Conservation (phyloP, 2,888 invertebrate species). For the Meiosimyza platycephala region DNA sequence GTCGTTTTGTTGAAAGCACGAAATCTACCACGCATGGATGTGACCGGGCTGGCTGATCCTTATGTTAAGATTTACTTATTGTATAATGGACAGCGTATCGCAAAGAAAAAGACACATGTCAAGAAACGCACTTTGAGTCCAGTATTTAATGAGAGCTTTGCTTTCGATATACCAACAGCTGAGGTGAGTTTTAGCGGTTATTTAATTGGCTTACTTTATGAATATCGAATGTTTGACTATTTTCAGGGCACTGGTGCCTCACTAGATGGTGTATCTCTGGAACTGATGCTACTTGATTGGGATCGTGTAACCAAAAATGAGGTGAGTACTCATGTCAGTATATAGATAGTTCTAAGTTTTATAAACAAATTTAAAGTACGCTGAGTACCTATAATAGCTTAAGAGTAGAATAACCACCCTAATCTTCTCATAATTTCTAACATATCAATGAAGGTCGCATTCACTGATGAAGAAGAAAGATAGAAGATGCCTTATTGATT, state of each 20-base stretch:
- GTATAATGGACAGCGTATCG: constrained; percentile 96
- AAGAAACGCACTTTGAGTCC: constrained; percentile 98
- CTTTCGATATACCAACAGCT: constrained; percentile 92
- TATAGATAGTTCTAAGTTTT: no score
- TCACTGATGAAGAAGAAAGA: no score
- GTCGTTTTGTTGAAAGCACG: constrained; percentile 97
- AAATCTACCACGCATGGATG: constrained; percentile 98
- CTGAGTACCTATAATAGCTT: no score
- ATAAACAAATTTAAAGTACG: no score
- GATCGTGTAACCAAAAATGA: constrained; percentile 99
- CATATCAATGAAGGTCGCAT: no score
- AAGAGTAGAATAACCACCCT: no score
- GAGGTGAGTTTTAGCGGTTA: constrained; percentile 64
- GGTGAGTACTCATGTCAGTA: constrained; percentile 68
- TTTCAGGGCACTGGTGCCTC: constrained; percentile 65
- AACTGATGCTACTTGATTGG: constrained; percentile 82
- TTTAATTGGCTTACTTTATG: neutral
- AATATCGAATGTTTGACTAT: constrained; percentile 10
- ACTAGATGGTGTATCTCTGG: constrained; percentile 66
- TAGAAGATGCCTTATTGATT: no score
- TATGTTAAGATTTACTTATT: constrained; percentile 96
- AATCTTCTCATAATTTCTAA: no score
- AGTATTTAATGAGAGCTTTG: constrained; percentile 98
- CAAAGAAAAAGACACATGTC: constrained; percentile 99
- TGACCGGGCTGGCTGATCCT: constrained; percentile 96